phyloP scores from a whole-genome alignment of 2,797 vertebrate genomes.

The Mionectes olivaceus region DNA sequence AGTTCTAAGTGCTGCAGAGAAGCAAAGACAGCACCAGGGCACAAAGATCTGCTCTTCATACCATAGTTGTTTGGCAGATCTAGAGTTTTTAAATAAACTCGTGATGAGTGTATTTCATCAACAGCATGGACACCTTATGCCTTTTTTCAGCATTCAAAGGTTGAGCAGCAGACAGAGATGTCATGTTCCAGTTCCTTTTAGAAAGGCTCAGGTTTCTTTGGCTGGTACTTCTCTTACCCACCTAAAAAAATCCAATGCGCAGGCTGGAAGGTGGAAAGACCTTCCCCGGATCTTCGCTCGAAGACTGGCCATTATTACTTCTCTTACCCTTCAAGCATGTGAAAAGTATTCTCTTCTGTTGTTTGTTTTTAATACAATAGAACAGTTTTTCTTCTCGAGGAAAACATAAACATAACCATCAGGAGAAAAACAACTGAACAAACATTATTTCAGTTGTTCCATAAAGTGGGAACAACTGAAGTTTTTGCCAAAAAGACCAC shows the following conservation, averaged over 20 bases:
- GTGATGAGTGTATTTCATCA: neutral
- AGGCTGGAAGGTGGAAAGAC: no score
- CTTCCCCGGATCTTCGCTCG: no score
- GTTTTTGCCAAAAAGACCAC: neutral
- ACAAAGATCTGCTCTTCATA: neutral
- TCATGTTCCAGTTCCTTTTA: neutral
- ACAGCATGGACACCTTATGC: neutral
- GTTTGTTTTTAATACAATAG: neutral
- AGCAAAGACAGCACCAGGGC: neutral
- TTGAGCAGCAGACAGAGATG: neutral
- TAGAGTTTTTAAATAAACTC: neutral
- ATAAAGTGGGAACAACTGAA: neutral
- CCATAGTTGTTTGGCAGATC: neutral
- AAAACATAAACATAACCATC: conserved; percentile 1
- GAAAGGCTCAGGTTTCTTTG: neutral
- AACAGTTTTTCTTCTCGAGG: neutral
- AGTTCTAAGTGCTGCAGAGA: neutral
- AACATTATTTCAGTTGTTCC: neutral
- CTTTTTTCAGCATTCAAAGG: neutral
- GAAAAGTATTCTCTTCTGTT: neutral
- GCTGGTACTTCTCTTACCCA: neutral
- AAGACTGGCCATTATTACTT: no score
- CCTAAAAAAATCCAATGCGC: no score
- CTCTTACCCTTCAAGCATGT: neutral
- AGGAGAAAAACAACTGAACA: conserved; percentile 5